Evolutionary conservation across 2,888 invertebrate species (phyloP), one percentile per base, ranked within the genome.

Genomic region (Zootermopsis nevadensis): DNA sequence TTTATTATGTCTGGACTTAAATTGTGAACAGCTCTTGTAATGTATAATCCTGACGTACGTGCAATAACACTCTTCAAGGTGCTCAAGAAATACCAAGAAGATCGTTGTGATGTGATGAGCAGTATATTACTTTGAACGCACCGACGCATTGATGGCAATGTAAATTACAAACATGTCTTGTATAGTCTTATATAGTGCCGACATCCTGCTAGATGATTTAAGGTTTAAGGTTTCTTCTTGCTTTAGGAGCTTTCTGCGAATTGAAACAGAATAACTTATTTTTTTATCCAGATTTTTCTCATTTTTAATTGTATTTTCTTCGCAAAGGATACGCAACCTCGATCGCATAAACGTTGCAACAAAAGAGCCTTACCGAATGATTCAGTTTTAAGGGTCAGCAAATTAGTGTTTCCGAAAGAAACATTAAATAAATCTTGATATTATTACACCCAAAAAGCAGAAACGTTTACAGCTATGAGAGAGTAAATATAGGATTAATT

Each of bases 11-110:
- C 60, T 60, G 60, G 24, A n/a, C 60, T 27, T n/a, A 60, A 60
- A 60, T n/a, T n/a, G 60, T 27, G 27, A 60, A 27, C 60, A 60
- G n/a, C n/a, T 60, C n/a, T n/a, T 60, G n/a, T 60, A 60, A 60
- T 15, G 3, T 12, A 6, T 60, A 53, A 27, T 8, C 3, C 6
- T 2, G 60, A 12, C 12, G n/a, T 60, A 15, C 48, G 48, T 48
- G n/a, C 60, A n/a, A n/a, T 60, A 60, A 60, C n/a, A 27, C 0
- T 27, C 27, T n/a, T 60, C 0, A 6, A 27, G 27, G 60, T 12
- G n/a, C n/a, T 60, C 6, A 27, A 27, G 27, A 6, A 4, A 60
- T 60, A 27, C 60, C n/a, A n/a, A 60, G 60, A 60, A 60, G n/a
- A 60, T 12, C 15, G 15, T 48, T 27, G 60, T 27, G n/a, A 60